Percentiles rank a stretch among this genome's conserved stretches.
These are phyloP conservation scores for Drosophila pseudoananassae DNA, from an alignment of 1,140 invertebrate species.

Conservation along the genomic window DNA sequence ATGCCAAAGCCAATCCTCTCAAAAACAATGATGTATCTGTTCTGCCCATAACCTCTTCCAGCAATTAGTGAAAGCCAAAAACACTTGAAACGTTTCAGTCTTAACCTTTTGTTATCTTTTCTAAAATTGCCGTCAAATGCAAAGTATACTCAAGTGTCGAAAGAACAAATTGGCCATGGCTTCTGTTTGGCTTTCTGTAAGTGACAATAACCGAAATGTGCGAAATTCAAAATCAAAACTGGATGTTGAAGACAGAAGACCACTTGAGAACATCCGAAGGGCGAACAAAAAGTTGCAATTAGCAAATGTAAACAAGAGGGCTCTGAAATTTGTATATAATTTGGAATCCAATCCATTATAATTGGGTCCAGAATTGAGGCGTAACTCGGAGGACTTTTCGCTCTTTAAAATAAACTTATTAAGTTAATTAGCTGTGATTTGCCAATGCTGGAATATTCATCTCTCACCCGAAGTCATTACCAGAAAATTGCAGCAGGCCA, in stretches of 20 bases:
- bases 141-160: conserved; percentile 44
- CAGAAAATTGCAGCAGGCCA: conserved; percentile 38
- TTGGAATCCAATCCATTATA: conserved; percentile 12
- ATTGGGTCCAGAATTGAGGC: conserved; percentile 5
- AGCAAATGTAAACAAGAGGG: conserved; percentile 41
- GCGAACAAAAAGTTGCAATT: conserved; percentile 50
- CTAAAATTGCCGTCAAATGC: conserved; percentile 45
- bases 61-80: conserved; percentile 43
- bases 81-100: conserved; percentile 37
- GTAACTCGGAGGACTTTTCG: conserved; percentile 29
- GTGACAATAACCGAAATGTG: conserved; percentile 26
- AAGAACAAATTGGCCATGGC: conserved; percentile 38
- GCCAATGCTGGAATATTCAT: conserved; percentile 34
- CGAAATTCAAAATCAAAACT: conserved; percentile 41
- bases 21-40: too few relatives aligned
- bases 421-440: conserved; percentile 59
- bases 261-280: conserved; percentile 33
- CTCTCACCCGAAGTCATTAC: conserved; percentile 42
- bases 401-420: conserved; percentile 60
- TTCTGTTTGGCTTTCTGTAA: conserved; percentile 21
- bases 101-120: conserved; percentile 37
- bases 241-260: conserved; percentile 37
- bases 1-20: conserved; percentile 12
- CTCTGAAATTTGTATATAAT: conserved; percentile 13
- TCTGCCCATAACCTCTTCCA: conserved; percentile 19